Evolutionary conservation across 2,113 vertebrate species (phyloP), one percentile per base, ranked within the genome.

Genomic region (Gobio gobio): DNA sequence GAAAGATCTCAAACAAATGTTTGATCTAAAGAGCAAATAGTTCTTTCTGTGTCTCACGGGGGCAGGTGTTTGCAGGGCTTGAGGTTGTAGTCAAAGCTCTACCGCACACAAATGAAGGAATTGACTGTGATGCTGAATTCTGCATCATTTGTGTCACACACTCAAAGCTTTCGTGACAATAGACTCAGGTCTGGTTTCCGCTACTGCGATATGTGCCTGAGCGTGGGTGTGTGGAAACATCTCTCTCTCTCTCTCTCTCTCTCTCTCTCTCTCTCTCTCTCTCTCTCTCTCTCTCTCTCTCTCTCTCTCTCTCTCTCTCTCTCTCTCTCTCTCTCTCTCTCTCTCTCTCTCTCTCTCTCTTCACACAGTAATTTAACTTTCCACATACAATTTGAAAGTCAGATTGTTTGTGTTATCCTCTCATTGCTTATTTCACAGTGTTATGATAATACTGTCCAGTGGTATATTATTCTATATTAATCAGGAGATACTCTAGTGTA

Each of bases 31-130:
- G 77, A 26, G 36, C 16, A 66, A 26, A 81, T 81, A 66, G 59
- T 49, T 72, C 16, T 73, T 13, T 83, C 18, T 66, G 3, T 83
- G 24, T 81, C 83, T 85, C 83, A 61, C 87, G 63, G 88, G 92
- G 91, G 78, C 89, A 95, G 94, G 94, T 95, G 95, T 90, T 93
- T 92, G 88, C 91, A 89, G 90, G 90, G 90, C 93, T 91, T 95
- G 95, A 91, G 94, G 94, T 95, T 94, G 92, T 90, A 94, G 93
- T 95, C 78, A 89, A 90, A 93, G 93, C 89, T 88, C 89, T 92
- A 88, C 86, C 91, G 92, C 93, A 93, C 93, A 94, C 92, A 91
- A 92, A 92, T 74, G 77, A 94, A 91, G 92, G 93, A 94, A 94
- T 93, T 91, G 88, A 89, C 87, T 89, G 66, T 90, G 89, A 86